Evolutionary conservation across 2,113 vertebrate genomes (phyloP).

Genomic region (Alouatta palliata): DNA sequence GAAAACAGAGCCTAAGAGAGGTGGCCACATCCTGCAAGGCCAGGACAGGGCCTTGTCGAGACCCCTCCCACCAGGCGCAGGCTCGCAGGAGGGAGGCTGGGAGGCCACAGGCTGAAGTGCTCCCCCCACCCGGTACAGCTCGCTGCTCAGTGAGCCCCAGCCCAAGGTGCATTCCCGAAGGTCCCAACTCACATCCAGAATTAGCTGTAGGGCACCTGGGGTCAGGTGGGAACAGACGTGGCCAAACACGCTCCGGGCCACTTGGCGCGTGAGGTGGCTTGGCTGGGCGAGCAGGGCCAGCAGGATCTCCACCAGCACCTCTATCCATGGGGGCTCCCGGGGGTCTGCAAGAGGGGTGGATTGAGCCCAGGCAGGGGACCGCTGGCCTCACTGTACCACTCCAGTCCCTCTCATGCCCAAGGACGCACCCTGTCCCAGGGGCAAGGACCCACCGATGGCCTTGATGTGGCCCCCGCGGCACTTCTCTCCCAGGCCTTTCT

Average conservation of each 20-base stretch:
- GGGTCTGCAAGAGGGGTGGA: conserved; percentile 55
- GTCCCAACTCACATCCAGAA: conserved; percentile 90
- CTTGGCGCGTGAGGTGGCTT: conserved; percentile 91
- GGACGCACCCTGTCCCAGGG: fast-evolving
- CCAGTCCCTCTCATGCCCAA: not conserved
- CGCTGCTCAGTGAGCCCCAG: fast-evolving
- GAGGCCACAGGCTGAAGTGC: fast-evolving
- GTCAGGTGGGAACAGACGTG: conserved; percentile 91
- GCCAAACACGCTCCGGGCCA: conserved; percentile 91
- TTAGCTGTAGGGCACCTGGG: conserved; percentile 87
- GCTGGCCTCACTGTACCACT: not conserved
- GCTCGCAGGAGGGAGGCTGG: fast-evolving
- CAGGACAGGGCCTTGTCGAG: not conserved
- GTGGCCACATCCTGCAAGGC: no score
- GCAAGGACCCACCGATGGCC: conserved; percentile 17
- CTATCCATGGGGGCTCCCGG: conserved; percentile 94
- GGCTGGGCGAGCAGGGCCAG: conserved; percentile 93
- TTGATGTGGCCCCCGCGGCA: conserved; percentile 52
- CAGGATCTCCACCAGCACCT: conserved; percentile 97
- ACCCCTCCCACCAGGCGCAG: not conserved
- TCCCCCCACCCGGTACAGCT: not conserved
- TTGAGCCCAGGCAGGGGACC: not conserved
- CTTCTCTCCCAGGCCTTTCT: conserved; percentile 83
- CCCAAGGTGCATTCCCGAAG: not conserved
- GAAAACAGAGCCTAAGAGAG: not conserved